phyloP scores from a whole-genome alignment of 2,113 vertebrate genomes.

The Meleagris gallopavo region DNA sequence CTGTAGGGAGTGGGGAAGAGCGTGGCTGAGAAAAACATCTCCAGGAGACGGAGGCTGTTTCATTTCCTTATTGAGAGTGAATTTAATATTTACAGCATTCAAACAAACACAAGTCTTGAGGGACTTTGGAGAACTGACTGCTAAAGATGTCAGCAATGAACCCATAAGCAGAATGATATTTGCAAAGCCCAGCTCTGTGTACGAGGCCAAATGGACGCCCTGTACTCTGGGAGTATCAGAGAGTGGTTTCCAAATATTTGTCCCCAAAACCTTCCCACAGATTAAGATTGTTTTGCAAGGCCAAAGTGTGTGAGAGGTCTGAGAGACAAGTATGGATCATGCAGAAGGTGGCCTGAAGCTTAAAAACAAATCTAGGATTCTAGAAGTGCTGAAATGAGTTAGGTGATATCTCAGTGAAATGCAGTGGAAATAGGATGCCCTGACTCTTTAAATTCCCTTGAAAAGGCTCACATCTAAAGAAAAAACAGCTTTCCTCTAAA shows the following conservation, averaged over 20 bases:
- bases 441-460: rapidly evolving
- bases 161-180: background rate
- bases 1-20: background rate
- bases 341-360: background rate
- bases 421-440: background rate
- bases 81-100: slow-evolving; percentile 8
- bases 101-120: slow-evolving; percentile 13
- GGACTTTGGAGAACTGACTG: background rate
- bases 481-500: background rate
- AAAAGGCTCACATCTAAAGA: background rate
- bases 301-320: background rate
- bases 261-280: slow-evolving; percentile 27
- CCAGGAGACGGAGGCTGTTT: background rate
- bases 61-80: slow-evolving; percentile 48
- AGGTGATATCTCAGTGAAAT: background rate
- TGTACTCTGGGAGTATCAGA: slow-evolving; percentile 4
- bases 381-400: background rate
- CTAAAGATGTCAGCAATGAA: slow-evolving; percentile 4
- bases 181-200: background rate
- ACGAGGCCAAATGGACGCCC: background rate
- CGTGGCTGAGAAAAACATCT: background rate
- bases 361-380: background rate
- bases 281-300: background rate
- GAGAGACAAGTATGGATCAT: background rate
- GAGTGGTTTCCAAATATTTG: slow-evolving; percentile 8